Conservation (phyloP, 1,140 invertebrate genomes). For the Holcopasites calliopsidis region DNA sequence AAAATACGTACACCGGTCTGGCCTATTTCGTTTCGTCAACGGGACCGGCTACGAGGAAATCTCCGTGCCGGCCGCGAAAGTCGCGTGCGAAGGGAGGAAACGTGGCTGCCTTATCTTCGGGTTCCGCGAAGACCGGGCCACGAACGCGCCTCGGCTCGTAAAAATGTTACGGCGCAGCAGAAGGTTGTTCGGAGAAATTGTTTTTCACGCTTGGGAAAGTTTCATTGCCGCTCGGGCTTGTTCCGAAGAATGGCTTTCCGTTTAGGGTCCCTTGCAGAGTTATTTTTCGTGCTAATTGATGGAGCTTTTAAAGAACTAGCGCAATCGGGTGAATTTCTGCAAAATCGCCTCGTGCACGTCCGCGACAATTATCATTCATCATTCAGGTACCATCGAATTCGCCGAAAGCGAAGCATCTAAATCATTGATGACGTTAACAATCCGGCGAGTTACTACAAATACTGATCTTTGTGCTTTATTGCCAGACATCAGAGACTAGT, state of each 20-base stretch:
- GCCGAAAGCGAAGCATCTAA: not conserved
- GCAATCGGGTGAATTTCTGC: too few species aligned
- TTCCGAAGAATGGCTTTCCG: too few species aligned
- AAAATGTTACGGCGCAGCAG: not conserved
- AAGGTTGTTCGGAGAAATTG: not conserved
- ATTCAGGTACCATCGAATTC: not conserved
- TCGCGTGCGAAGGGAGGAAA: slow-evolving; percentile 1
- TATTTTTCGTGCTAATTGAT: too few species aligned
- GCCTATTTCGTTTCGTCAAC: slow-evolving; percentile 47
- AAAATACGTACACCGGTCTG: not conserved
- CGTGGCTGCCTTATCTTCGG: slow-evolving; percentile 14
- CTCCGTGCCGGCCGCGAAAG: slow-evolving; percentile 10
- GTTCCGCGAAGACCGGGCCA: not conserved
- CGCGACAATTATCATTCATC: not conserved
- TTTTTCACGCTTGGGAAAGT: not conserved
- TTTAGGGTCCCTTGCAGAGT: too few species aligned
- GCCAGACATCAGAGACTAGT: not conserved
- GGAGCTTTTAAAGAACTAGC: too few species aligned
- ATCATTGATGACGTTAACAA: slow-evolving; percentile 3
- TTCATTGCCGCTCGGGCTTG: not conserved
- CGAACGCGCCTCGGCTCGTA: not conserved
- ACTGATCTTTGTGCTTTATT: not conserved
- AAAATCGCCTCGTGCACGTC: too few species aligned
- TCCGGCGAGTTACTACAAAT: not conserved
- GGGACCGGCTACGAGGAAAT: not conserved